Conservation (phyloP, 2,797 vertebrate genomes). For the Atherinosoma microstoma region DNA sequence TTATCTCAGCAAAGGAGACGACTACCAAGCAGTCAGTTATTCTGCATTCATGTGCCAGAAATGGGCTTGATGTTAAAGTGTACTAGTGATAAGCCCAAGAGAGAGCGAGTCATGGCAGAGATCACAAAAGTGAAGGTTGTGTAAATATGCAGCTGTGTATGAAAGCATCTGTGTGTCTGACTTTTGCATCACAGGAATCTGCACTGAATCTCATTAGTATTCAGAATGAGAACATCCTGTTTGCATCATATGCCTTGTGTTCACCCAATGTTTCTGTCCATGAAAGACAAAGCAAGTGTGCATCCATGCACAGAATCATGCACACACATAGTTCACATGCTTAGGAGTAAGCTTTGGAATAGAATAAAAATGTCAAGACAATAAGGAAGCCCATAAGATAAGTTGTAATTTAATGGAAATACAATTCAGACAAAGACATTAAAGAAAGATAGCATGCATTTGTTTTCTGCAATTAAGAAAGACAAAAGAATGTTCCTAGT, state of each 20-base stretch:
- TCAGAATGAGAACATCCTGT: slow-evolving; percentile 58
- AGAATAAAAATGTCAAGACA: slow-evolving; percentile 30
- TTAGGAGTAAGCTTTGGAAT: slow-evolving; percentile 32
- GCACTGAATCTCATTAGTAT: slow-evolving; percentile 67
- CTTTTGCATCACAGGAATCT: slow-evolving; percentile 46
- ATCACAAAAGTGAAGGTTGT: slow-evolving; percentile 53
- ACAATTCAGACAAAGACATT: slow-evolving; percentile 2
- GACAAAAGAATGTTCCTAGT: slow-evolving; percentile 6
- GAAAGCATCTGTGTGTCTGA: slow-evolving; percentile 18
- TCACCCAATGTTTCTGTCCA: slow-evolving; percentile 51
- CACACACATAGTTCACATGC: slow-evolving; percentile 9
- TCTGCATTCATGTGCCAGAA: slow-evolving; percentile 41
- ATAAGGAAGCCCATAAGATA: not conserved
- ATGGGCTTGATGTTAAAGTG: slow-evolving; percentile 41
- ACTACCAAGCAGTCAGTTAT: slow-evolving; percentile 21
- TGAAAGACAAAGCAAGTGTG: slow-evolving; percentile 48
- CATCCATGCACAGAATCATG: slow-evolving; percentile 25
- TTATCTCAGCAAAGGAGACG: slow-evolving; percentile 19
- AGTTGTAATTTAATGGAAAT: slow-evolving; percentile 9
- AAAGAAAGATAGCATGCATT: slow-evolving; percentile 12
- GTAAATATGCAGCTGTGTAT: slow-evolving; percentile 9
- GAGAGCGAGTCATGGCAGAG: slow-evolving; percentile 30
- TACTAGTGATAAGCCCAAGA: slow-evolving; percentile 28
- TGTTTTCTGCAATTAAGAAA: slow-evolving; percentile 25
- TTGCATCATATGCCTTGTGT: slow-evolving; percentile 56